These are phyloP conservation scores for Mythimna albipuncta DNA, from an alignment of 2,888 invertebrate genomes.

Conservation along the genomic window DNA sequence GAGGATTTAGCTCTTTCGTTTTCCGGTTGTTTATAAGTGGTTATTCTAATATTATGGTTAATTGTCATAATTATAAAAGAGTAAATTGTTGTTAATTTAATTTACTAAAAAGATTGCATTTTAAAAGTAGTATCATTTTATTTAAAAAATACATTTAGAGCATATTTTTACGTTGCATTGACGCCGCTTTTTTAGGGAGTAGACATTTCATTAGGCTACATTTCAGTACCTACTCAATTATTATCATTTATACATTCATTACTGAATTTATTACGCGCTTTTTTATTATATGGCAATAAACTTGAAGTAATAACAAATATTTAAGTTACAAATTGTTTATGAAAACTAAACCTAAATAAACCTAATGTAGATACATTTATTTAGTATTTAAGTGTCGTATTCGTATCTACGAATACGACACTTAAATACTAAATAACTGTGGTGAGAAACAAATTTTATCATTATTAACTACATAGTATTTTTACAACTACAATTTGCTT, in stretches of 20 bases:
- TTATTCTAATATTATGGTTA: conserved; percentile 27
- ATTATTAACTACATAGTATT: no score
- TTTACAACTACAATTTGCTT: no score
- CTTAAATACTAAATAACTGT: no score
- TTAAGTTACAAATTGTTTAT: neutral
- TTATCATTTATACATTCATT: neutral
- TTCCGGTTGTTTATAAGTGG: conserved; percentile 22
- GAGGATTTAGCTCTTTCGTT: conserved; percentile 27
- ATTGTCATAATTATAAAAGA: conserved; percentile 26
- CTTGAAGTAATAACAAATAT: neutral
- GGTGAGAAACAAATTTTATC: no score
- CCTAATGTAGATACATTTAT: no score
- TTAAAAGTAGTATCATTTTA: neutral
- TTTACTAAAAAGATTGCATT: conserved; percentile 9
- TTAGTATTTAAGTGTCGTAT: no score
- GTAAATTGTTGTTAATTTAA: neutral
- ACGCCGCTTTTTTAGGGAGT: neutral
- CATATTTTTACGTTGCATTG: neutral
- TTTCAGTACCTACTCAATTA: no score
- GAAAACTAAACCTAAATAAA: no score
- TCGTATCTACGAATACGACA: no score
- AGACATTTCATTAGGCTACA: neutral
- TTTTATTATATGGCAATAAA: neutral
- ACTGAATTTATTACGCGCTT: neutral
- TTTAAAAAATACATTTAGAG: neutral